These are phyloP conservation scores for Eudemis profundana DNA, from an alignment of 2,888 invertebrate genomes.

Conservation along the genomic window DNA sequence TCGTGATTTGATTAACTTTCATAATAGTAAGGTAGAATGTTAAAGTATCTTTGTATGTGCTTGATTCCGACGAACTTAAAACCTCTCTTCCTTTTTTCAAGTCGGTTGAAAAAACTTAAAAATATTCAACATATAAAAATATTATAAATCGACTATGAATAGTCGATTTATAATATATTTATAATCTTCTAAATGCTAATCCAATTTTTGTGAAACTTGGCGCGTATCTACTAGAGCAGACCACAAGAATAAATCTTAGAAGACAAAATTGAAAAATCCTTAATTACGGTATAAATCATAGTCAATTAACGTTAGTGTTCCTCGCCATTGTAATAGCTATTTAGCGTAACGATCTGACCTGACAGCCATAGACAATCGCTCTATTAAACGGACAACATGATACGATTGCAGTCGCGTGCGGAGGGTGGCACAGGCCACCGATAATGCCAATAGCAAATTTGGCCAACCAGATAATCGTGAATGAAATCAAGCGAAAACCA, in stretches of 20 bases:
- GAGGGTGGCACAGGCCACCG: slow-evolving; percentile 50
- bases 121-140: no score
- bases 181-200: no score
- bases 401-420: slow-evolving; percentile 77
- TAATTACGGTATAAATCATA: slow-evolving; percentile 5
- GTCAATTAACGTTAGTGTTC: slow-evolving; percentile 21
- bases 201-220: no score
- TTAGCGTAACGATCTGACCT: slow-evolving; percentile 51
- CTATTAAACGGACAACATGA: slow-evolving; percentile 68
- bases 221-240: neutral
- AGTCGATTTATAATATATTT: no score
- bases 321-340: slow-evolving; percentile 57
- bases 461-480: neutral
- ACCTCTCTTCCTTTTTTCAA: no score
- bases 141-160: no score
- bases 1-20: neutral
- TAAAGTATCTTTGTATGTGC: no score
- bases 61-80: no score
- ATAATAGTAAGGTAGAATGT: no score
- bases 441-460: slow-evolving; percentile 78
- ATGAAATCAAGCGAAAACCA: neutral
- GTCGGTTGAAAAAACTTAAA: no score
- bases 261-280: neutral
- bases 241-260: neutral
- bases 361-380: slow-evolving; percentile 71